Evolutionary conservation across 2,797 vertebrate species (phyloP), one percentile per base, ranked within the genome.

Genomic region (Xenops minutus): DNA sequence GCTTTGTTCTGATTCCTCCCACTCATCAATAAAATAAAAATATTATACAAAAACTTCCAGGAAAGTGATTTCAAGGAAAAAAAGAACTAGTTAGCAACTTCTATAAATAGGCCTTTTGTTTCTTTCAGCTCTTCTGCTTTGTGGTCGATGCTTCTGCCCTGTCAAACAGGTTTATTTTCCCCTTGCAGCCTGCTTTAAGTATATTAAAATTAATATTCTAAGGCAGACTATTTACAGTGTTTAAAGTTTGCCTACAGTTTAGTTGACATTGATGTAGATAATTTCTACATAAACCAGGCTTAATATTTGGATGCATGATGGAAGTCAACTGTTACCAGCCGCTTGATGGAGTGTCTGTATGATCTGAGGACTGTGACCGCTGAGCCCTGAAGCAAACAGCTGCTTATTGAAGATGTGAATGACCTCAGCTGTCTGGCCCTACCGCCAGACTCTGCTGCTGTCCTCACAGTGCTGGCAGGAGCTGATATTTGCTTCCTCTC

Each of bases 61-160:
- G 55, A 88, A 95, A 82, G 37, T 58, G 46, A 92, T 88, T 88
- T 93, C 59, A 94, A 73, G 72, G 64, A 74, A 90, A 85, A 48
- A 83, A 85, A 77, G 26, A 71, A 48, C 10, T 37, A 69, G 44
- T 74, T 88, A 74, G 44, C n/a, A 86, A 49, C 61, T 85, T 77
- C 48, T 69, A 46, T 61, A 88, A 72, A 76, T 66, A 78, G 36
- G 17, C 7, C 37, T 93, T 78, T 55, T 72, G 32, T 87, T 88
- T 73, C 63, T 73, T 88, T 84, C 52, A 80, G 36, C 5, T 62
- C 80, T 80, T 91, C 49, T 91, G 15, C 56, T 75, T 73, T 86
- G 30, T 39, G 41, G 34, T 74, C 44, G 48, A 0, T 24, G 21
- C 7, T 58, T 46, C n/a, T 79, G 11, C 18, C n/a, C 21, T 43